Evolutionary conservation across 2,888 invertebrate genomes (phyloP), one percentile per base, ranked within the genome.

Genomic region (Hyalella azteca): DNA sequence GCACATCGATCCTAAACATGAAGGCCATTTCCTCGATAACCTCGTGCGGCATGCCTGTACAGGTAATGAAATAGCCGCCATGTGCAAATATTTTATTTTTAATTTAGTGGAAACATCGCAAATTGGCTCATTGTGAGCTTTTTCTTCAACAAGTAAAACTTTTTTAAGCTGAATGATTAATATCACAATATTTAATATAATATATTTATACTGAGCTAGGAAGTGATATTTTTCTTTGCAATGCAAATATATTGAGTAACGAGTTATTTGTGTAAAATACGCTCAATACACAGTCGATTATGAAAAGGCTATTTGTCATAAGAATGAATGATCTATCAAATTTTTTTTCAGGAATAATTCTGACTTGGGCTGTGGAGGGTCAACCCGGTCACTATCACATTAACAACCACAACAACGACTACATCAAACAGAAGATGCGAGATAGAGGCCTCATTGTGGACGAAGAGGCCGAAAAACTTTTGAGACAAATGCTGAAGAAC

Each of bases 1-100:
- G 50, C 85, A 85, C 73, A 85, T 85, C 59, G 82, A 83, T 19
- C 41, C 40, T 26, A 36, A 78, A 2, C 81, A 76, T n/a, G 84
- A 85, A 41, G 48, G 59, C 11, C 36, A 78, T 49, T 85, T 81
- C 75, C 26, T 85, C 4, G 83, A 85, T 54, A 85, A 85, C 60
- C 50, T 85, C 19, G 80, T 79, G 19, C 48, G 75, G 50, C 83
- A 85, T 73, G 85, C 85, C n/a, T 81, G 82, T 22, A 66, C 59
- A 78, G 78, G 78, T 78, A n/a, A 29, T 9, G 15, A 4, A 32
- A n/a, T n/a, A n/a, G n/a, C n/a, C n/a, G n/a, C n/a, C n/a, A n/a
- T n/a, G n/a, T n/a, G n/a, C n/a, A n/a, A n/a, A n/a, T n/a, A n/a
- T n/a, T 54, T 13, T 13, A 11, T 19, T 15, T 41, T 15, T 15